Conservation (phyloP, 2,113 vertebrate genomes). For the Bucco capensis region DNA sequence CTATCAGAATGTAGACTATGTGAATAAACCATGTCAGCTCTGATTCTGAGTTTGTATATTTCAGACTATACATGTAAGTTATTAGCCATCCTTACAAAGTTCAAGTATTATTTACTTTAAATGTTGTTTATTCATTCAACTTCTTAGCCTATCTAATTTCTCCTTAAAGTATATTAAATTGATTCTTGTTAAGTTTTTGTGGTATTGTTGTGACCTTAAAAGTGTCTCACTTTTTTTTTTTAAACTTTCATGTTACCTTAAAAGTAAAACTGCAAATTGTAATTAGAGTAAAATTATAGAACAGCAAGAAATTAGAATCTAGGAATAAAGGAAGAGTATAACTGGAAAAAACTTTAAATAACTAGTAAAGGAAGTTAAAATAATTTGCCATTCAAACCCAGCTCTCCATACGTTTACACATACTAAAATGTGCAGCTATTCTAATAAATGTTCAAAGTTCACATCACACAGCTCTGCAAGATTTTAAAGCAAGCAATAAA, state of each 20-base stretch:
- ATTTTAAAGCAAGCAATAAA: background rate
- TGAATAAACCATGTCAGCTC: background rate
- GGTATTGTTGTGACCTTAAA: background rate
- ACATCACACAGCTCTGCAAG: background rate
- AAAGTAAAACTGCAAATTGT: background rate
- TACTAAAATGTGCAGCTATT: background rate
- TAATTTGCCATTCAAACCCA: background rate
- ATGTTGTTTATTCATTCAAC: background rate
- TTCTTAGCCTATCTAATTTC: background rate
- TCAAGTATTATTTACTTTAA: background rate
- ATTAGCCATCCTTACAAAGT: background rate
- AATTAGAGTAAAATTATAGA: background rate
- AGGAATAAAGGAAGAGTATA: background rate
- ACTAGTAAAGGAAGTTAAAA: background rate
- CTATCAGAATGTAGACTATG: background rate
- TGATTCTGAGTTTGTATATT: background rate
- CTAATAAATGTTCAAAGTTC: background rate
- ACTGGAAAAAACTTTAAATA: background rate
- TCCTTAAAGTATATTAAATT: background rate
- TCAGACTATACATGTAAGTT: background rate
- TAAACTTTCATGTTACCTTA: background rate
- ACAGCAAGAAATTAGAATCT: background rate
- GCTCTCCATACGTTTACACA: background rate
- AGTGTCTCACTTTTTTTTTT: background rate
- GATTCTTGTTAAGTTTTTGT: background rate